A percentile compares a stretch with the other conserved stretches of the same genome.
Conservation (phyloP, 2,888 invertebrate genomes). For the Polydrusus pterygomalis region DNA sequence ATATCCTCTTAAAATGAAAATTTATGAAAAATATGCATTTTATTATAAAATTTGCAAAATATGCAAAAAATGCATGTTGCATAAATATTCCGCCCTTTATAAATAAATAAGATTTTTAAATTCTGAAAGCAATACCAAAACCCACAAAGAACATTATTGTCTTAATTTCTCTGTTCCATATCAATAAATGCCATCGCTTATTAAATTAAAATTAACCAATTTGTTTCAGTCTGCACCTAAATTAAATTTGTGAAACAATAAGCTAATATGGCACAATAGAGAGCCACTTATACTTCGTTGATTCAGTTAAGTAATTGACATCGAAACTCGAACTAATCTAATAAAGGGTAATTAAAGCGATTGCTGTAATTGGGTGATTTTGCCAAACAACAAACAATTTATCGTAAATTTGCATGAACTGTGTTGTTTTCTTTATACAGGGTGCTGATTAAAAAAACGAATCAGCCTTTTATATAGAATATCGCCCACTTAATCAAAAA, state of each 20-base stretch:
- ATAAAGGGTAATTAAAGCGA: constrained; percentile 3
- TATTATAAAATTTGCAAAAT: no score
- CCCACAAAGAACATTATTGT: neutral
- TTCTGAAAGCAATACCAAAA: no score
- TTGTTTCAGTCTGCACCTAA: neutral
- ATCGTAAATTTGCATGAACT: neutral
- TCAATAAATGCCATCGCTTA: neutral
- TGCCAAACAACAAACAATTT: neutral
- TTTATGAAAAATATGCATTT: no score
- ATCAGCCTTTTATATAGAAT: no score
- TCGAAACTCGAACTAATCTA: constrained; percentile 2
- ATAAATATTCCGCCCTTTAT: no score
- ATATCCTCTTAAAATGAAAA: no score
- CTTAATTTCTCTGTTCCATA: neutral
- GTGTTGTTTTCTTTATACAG: no score
- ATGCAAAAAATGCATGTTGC: no score
- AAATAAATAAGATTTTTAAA: no score
- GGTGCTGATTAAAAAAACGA: no score
- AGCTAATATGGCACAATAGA: constrained; percentile 13
- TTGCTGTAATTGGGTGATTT: neutral
- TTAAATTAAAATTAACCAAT: constrained; percentile 9
- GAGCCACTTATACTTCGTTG: constrained; percentile 15
- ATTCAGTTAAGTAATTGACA: constrained; percentile 16
- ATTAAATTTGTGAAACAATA: constrained; percentile 17
- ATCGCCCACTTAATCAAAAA: no score